Percentiles rank a stretch among this genome's conserved stretches.
phyloP scores from a whole-genome alignment of 2,888 invertebrate species.

The Pterobdella sp. region DNA sequence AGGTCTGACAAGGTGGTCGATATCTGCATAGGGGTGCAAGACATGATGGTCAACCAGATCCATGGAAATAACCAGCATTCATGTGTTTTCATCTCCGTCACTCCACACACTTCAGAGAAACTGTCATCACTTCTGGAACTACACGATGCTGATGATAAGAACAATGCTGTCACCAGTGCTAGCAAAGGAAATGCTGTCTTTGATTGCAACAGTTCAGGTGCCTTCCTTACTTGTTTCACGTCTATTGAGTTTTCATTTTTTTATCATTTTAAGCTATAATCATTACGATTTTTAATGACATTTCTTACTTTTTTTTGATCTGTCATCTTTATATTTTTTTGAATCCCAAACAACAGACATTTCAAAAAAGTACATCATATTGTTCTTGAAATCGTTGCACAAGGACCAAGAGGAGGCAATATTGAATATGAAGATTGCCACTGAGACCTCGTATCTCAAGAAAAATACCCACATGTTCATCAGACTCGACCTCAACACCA shows the following conservation, averaged over 20 bases:
- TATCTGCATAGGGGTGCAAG: neutral
- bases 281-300: neutral
- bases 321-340: neutral
- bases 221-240: neutral
- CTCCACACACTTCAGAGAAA: neutral
- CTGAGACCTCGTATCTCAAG: neutral
- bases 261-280: neutral
- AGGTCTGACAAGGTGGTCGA: neutral
- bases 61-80: neutral
- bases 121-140: neutral
- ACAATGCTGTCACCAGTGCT: neutral
- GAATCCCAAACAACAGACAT: constrained; percentile 27
- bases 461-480: constrained; percentile 22
- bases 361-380: constrained; percentile 33
- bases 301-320: neutral
- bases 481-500: constrained; percentile 23
- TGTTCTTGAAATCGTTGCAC: constrained; percentile 35
- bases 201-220: neutral
- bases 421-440: constrained; percentile 29
- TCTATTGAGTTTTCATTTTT: too few relatives aligned
- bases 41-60: constrained; percentile 7
- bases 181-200: neutral
- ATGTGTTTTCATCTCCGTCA: constrained; percentile 8
- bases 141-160: neutral
- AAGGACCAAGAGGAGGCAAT: constrained; percentile 37